phyloP scores from a whole-genome alignment of 1,140 invertebrate species.

The Cydia amplana region DNA sequence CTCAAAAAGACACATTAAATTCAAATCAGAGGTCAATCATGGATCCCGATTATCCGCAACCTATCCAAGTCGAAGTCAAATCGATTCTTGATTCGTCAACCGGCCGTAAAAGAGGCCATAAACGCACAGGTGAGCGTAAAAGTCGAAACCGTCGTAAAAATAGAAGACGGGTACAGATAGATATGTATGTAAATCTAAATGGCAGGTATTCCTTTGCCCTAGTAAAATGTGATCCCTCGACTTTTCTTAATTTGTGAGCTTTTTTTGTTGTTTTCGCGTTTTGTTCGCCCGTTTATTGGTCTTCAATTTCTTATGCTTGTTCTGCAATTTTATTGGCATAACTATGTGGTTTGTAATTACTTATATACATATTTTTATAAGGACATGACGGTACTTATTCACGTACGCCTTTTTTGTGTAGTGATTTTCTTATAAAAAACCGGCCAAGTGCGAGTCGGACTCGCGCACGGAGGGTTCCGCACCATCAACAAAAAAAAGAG shows the following conservation, averaged over 20 bases:
- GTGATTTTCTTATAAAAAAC: too few relatives aligned
- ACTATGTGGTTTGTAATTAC: too few relatives aligned
- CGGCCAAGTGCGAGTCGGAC: too few relatives aligned
- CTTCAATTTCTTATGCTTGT: too few relatives aligned
- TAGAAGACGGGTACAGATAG: not conserved
- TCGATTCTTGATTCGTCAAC: slow-evolving; percentile 28
- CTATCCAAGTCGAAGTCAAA: slow-evolving; percentile 1
- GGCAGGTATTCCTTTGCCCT: not conserved
- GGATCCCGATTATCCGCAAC: not conserved
- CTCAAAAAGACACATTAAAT: not conserved
- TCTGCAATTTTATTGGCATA: not conserved
- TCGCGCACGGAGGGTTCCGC: too few relatives aligned
- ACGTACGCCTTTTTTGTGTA: too few relatives aligned
- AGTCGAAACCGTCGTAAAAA: not conserved
- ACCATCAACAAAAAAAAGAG: too few relatives aligned
- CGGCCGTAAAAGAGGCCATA: not conserved
- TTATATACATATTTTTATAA: too few relatives aligned
- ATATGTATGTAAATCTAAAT: slow-evolving; percentile 8
- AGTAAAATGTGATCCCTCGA: not conserved
- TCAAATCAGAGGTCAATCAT: slow-evolving; percentile 11
- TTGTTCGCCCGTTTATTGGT: too few relatives aligned
- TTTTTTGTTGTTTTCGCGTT: too few relatives aligned
- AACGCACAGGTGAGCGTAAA: slow-evolving; percentile 28
- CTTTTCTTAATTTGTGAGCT: not conserved
- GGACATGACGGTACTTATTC: too few relatives aligned